phyloP scores from a whole-genome alignment of 2,888 invertebrate genomes.

The Hirtodrosophila histrioides region DNA sequence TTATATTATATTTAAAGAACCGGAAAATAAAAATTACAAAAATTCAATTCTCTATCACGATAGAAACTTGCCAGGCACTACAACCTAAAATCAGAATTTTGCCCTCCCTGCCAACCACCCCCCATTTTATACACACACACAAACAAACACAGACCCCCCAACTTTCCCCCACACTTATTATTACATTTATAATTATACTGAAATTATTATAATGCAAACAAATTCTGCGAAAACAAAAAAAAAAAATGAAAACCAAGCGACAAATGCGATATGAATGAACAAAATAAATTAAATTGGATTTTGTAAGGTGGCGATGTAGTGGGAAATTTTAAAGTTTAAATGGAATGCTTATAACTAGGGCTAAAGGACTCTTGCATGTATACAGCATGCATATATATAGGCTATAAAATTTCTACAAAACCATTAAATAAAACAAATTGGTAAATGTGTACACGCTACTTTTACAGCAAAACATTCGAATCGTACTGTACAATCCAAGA shows the following conservation, averaged over 20 bases:
- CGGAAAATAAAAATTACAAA: conserved; percentile 78
- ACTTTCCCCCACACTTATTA: conserved; percentile 54
- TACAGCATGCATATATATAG: conserved; percentile 27
- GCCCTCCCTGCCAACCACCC: conserved; percentile 2
- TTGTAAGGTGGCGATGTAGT: conserved; percentile 2
- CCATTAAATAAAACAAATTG: conserved; percentile 23
- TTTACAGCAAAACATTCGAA: too few relatives aligned
- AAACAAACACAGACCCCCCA: conserved; percentile 31
- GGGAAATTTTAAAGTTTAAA: conserved; percentile 1
- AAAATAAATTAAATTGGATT: conserved; percentile 40
- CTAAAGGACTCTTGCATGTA: conserved; percentile 27
- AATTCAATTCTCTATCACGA: conserved; percentile 63
- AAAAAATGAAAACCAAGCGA: conserved; percentile 4
- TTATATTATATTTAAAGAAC: conserved; percentile 79
- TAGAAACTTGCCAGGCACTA: conserved; percentile 38
- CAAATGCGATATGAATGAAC: conserved; percentile 1
- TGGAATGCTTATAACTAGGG: conserved; percentile 12
- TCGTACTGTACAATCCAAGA: too few relatives aligned
- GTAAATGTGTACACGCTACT: too few relatives aligned
- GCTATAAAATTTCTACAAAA: conserved; percentile 49
- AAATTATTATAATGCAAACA: conserved; percentile 59
- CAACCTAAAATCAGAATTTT: conserved; percentile 5
- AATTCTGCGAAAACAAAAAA: conserved; percentile 16
- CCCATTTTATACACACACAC: conserved; percentile 30
- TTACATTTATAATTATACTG: conserved; percentile 69